Conservation (phyloP, 2,797 vertebrate species). For the Cygnus olor region DNA sequence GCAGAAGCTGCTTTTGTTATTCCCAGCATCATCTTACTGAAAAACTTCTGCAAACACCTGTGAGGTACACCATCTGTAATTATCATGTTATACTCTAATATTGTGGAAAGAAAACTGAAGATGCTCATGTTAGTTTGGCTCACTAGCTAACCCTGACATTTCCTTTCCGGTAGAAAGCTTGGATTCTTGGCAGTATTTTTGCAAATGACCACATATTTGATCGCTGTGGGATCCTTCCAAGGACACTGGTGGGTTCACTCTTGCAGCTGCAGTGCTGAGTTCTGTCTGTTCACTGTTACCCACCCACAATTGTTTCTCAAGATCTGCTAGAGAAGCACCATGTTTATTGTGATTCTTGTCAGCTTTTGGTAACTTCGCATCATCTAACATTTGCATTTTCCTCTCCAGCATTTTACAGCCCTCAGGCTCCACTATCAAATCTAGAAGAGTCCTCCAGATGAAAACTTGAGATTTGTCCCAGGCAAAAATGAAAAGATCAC, state of each 20-base stretch:
- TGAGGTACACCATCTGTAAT: not conserved
- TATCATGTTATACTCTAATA: not conserved
- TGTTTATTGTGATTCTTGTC: not conserved
- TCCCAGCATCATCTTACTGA: not conserved
- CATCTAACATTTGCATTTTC: not conserved
- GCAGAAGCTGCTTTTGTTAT: not conserved
- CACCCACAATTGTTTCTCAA: not conserved
- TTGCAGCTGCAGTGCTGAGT: conserved; percentile 1
- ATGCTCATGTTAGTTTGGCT: not conserved
- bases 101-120: not conserved
- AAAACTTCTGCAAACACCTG: not conserved
- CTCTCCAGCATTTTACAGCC: not conserved
- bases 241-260: conserved; percentile 16
- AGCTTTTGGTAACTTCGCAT: not conserved
- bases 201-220: not conserved
- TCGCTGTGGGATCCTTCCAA: not conserved
- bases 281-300: not conserved
- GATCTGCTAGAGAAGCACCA: not conserved
- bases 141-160: not conserved
- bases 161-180: not conserved
- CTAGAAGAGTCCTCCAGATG: not conserved
- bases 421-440: not conserved
- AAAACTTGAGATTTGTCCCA: not conserved
- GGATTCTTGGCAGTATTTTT: conserved; percentile 34
- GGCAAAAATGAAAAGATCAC: not conserved